These are phyloP conservation scores for Pocota personata DNA, from an alignment of 2,888 invertebrate species.

Conservation along the genomic window DNA sequence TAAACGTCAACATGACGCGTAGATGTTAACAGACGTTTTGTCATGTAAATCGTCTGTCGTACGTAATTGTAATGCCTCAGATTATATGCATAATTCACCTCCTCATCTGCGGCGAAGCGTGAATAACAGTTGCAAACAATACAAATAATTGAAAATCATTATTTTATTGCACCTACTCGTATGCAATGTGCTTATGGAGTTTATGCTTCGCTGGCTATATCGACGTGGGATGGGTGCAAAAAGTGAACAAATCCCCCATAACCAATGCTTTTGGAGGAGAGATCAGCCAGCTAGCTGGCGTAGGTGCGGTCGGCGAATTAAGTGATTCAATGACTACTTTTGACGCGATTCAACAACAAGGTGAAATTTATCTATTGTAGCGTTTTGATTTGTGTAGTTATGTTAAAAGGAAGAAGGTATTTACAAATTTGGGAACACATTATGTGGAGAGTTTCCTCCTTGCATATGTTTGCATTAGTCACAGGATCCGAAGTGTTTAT, in stretches of 20 bases:
- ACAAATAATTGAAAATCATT: conserved; percentile 70
- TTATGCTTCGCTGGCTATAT: conserved; percentile 66
- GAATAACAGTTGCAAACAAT: conserved; percentile 65
- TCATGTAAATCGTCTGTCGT: conserved; percentile 68
- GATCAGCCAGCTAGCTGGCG: too few species aligned
- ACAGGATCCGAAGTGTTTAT: too few species aligned
- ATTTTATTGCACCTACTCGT: conserved; percentile 72
- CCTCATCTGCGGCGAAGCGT: conserved; percentile 64
- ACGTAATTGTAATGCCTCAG: conserved; percentile 53
- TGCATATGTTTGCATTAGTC: too few species aligned
- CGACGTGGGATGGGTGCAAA: conserved; percentile 67
- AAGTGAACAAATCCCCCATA: conserved; percentile 12
- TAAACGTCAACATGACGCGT: conserved; percentile 53
- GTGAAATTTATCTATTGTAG: conserved; percentile 58
- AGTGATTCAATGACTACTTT: conserved; percentile 67
- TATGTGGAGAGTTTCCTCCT: neutral
- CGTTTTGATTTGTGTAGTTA: conserved; percentile 44
- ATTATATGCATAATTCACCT: conserved; percentile 68
- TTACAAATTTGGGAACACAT: neutral
- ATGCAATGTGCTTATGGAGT: conserved; percentile 28
- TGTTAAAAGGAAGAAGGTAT: neutral
- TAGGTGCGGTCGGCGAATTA: conserved; percentile 65
- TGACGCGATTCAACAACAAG: conserved; percentile 68
- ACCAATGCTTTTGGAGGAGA: neutral
- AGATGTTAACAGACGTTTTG: conserved; percentile 68